phyloP scores from a whole-genome alignment of 1,140 invertebrate species.

The Drosophila persimilis region DNA sequence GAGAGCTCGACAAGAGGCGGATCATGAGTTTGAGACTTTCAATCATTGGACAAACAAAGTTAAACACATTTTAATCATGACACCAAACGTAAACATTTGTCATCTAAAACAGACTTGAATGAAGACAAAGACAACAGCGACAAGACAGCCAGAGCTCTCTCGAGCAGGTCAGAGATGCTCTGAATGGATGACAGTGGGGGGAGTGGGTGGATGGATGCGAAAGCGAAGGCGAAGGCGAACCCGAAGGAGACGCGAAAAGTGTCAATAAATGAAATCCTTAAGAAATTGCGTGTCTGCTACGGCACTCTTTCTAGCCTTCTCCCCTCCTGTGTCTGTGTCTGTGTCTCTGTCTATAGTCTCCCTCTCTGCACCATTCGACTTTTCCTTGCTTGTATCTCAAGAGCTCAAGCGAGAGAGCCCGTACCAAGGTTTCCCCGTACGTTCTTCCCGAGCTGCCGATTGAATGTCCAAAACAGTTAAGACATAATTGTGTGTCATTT shows the following conservation, averaged over 20 bases:
- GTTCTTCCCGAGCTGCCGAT: constrained; percentile 41
- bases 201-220: background rate
- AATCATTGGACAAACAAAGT: constrained; percentile 72
- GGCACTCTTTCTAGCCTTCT: constrained; percentile 6
- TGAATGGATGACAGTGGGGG: background rate
- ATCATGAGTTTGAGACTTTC: constrained; percentile 47
- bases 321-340: background rate
- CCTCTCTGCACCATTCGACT: constrained; percentile 22
- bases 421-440: constrained; percentile 35
- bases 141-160: background rate
- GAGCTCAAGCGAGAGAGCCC: constrained; percentile 53
- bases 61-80: constrained; percentile 81
- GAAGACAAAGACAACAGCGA: constrained; percentile 31
- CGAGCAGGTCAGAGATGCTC: constrained; percentile 28
- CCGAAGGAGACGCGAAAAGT: constrained; percentile 54
- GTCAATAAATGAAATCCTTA: constrained; percentile 79
- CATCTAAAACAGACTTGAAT: constrained; percentile 52
- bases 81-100: constrained; percentile 74
- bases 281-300: constrained; percentile 72
- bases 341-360: constrained; percentile 3
- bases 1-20: constrained; percentile 28
- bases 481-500: constrained; percentile 75
- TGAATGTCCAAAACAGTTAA: constrained; percentile 74
- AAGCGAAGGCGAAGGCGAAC: background rate
- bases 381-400: constrained; percentile 36